Evolutionary conservation across 2,797 vertebrate genomes (phyloP).

Genomic region (Gobio occitaniae): DNA sequence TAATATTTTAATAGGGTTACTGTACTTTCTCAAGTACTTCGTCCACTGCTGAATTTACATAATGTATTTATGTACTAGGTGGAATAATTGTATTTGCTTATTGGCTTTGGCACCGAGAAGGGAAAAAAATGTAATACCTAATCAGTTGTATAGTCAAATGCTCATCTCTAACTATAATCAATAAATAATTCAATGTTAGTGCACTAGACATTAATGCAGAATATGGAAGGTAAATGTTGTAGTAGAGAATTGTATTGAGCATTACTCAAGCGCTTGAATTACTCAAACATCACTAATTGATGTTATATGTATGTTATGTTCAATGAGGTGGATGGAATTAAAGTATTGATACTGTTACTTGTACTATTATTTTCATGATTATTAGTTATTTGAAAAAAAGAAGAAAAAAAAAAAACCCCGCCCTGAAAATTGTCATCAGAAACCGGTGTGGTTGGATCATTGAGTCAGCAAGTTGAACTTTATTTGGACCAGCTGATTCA

Average conservation of each 20-base stretch:
- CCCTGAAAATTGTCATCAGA: neutral
- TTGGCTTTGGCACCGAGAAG: neutral
- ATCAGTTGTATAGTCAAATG: neutral
- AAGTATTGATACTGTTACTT: neutral
- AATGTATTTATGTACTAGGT: neutral
- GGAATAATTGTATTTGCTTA: neutral
- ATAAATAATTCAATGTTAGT: neutral
- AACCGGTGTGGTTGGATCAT: neutral
- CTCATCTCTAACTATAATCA: neutral
- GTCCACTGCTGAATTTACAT: no score
- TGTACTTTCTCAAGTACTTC: no score
- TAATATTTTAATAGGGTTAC: no score
- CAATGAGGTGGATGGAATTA: neutral
- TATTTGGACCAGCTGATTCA: neutral
- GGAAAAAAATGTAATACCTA: neutral
- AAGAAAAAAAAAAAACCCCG: no score
- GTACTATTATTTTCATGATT: neutral
- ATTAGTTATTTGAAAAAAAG: neutral
- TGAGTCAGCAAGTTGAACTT: neutral
- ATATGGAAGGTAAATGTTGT: neutral
- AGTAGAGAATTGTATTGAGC: neutral
- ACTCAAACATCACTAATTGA: neutral
- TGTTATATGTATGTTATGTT: neutral
- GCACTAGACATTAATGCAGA: neutral
- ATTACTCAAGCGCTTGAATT: neutral